phyloP scores from a whole-genome alignment of 1,140 invertebrate species.

The Drosophila tani region DNA sequence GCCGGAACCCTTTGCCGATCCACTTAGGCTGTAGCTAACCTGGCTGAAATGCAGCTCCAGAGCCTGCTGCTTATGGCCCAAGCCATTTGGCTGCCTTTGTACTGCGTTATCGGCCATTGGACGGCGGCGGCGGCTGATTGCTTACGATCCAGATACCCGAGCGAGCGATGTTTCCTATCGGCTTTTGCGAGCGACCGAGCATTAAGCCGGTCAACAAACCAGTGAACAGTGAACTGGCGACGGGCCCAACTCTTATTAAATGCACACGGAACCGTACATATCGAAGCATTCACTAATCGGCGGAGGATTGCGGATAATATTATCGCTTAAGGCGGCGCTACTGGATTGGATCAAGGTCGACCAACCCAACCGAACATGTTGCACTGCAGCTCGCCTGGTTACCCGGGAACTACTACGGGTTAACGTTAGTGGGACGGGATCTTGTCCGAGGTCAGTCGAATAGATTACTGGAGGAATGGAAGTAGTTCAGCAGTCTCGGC shows the following conservation, averaged over 20 bases:
- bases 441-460: constrained; percentile 36
- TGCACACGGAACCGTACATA: constrained; percentile 19
- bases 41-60: constrained; percentile 70
- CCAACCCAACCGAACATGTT: constrained; percentile 27
- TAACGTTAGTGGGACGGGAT: not conserved
- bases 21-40: constrained; percentile 59
- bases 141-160: constrained; percentile 9
- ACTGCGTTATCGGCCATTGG: constrained; percentile 53
- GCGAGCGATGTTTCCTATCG: not conserved
- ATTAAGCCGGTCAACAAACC: constrained; percentile 24
- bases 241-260: constrained; percentile 6
- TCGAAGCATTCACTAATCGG: constrained; percentile 26
- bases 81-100: constrained; percentile 36
- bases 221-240: not conserved
- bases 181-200: constrained; percentile 1
- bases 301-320: constrained; percentile 37
- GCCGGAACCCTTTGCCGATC: constrained; percentile 23
- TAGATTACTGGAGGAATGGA: not conserved
- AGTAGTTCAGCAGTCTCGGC: not conserved
- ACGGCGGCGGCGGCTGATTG: constrained; percentile 19
- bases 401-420: not conserved
- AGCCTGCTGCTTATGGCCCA: constrained; percentile 22
- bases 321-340: constrained; percentile 8
- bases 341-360: constrained; percentile 32
- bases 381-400: constrained; percentile 5